Base-by-base conservation (phyloP, 2,888 invertebrate genomes). In the Mellilla xanthometata region DNA sequence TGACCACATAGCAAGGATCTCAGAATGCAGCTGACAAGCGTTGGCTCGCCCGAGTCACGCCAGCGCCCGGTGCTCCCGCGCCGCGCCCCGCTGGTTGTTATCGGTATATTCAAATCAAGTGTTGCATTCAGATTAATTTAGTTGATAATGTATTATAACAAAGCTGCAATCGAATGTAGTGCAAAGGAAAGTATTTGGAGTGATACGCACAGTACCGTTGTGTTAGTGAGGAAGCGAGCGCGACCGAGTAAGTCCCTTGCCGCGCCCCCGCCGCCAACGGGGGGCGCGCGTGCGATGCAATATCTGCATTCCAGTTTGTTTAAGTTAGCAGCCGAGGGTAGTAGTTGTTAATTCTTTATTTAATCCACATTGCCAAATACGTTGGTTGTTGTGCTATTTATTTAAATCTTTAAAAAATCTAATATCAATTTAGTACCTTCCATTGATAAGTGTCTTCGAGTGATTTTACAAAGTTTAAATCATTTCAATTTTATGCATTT, bases 401-500 rank as follows among this genome's bases (percentile, higher is more conserved):
- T 86, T 85, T 76, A 71, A 33, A 41, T 74, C 70, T 48, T 39
- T 32, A 40, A 11, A 68, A 72, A 73, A 74, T 63, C 75, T 72
- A 71, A 79, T 81, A 85, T 81, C 79, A 78, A 83, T 82, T 77
- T 83, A 84, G 77, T 85, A 86, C 85, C 86, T 86, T 87, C 83
- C 86, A 85, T 81, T 71, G 68, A 52, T 81, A 76, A 73, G 81
- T 81, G 79, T 83, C 79, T 84, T 83, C 77, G 72, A 79, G 73
- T 86, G 76, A 81, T 84, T 84, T 85, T 81, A 81, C 72, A 74
- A 77, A 75, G 76, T 85, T 85, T 81, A 66, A 77, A 88, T 89
- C 85, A 82, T 88, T 89, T 88, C 81, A 82, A 89, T 81, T 81
- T 72, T 83, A 79, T 89, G 90, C 90, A 90, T 90, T 90, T 90